These are phyloP conservation scores for Poicephalus gulielmi DNA, from an alignment of 2,113 vertebrate species.

Conservation along the genomic window DNA sequence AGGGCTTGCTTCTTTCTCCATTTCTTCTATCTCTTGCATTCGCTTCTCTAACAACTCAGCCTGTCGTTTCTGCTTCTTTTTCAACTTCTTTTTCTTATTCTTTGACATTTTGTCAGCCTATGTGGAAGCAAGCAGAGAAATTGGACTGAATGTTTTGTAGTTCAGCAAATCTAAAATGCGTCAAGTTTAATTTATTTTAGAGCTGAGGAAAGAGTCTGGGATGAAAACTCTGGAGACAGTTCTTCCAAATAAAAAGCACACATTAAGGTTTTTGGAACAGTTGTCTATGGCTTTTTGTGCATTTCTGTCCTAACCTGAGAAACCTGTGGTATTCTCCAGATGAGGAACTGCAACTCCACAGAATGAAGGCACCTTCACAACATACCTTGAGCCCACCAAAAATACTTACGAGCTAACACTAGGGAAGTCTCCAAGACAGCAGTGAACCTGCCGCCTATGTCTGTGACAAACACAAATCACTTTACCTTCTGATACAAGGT, in stretches of 20 bases:
- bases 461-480: neutral
- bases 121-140: slow-evolving; percentile 57
- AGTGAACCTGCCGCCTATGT: neutral
- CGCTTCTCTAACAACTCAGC: slow-evolving; percentile 92
- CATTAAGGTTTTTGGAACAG: neutral
- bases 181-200: neutral
- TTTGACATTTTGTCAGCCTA: slow-evolving; percentile 95
- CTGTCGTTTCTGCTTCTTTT: slow-evolving; percentile 97
- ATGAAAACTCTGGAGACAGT: neutral
- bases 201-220: neutral
- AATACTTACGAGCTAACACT: neutral
- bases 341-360: neutral
- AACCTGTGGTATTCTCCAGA: neutral
- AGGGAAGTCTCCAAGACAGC: neutral
- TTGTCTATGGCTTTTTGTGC: neutral
- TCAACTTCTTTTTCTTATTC: slow-evolving; percentile 99
- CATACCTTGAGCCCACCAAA: neutral
- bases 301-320: neutral
- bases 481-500: neutral
- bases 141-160: neutral
- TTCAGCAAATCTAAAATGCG: neutral
- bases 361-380: neutral
- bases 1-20: slow-evolving; percentile 83
- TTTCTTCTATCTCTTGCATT: slow-evolving; percentile 91
- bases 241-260: neutral